Base-by-base conservation (phyloP, 2,888 invertebrate genomes). In the Catonia carolina region DNA sequence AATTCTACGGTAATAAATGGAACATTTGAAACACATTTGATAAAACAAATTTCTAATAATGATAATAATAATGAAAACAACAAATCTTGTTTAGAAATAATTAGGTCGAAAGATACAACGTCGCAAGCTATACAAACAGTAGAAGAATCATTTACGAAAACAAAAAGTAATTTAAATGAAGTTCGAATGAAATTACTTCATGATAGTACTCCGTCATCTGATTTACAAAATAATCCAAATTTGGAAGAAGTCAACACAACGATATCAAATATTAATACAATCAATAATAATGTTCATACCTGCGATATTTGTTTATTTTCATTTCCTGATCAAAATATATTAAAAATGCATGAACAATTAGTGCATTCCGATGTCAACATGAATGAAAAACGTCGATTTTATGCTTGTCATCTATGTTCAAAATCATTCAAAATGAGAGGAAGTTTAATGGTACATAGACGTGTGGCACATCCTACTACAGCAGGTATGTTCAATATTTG, bases 381-480 rank as follows among this genome's bases (percentile, higher is more conserved):
- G 64, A 22, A 74, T 75, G 64, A 71, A 71, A 67, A 73, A 70
- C 4, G 66, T 60, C 49, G 70, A 69, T 2, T 71, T 69, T 83
- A 82, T 67, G 78, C 83, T 57, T 90, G 90, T 67, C 85, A 88
- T 68, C 73, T 89, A 56, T 90, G 90, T 68, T 78, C 85, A 0
- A 88, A 89, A 72, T 78, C 81, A 58, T 90, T 89, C 67, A 87
- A 85, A 72, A 87, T 88, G 84, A 78, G 84, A 63, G 89, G 89
- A 5, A 88, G 88, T 54, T 71, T 90, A 6, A 85, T 89, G 79
- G 84, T 90, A 3, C 90, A 90, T 70, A 76, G 88, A 65, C 78
- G 87, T 66, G 88, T 89, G 14, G 86, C 87, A 1, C 90, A 90
- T 72, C 82, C 78, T 64, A 82, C 83, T 36, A 54, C 56, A 23